A percentile compares a stretch with the other conserved stretches of the same genome.
Evolutionary conservation across 2,888 invertebrate genomes (phyloP).

Genomic region (Gisinianus flammeolus): DNA sequence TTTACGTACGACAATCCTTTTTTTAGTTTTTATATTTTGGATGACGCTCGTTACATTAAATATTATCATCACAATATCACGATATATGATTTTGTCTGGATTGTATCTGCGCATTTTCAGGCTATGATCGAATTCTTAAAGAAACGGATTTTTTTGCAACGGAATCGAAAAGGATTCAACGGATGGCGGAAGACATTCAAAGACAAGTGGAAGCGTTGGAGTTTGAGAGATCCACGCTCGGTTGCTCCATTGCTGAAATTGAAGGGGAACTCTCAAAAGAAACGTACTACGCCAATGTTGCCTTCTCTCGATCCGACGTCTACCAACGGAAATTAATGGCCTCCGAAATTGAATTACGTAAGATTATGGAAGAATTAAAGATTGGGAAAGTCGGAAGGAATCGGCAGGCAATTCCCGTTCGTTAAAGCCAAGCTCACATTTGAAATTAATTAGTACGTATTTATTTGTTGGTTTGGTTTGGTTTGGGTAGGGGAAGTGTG

Average conservation of each 20-base stretch:
- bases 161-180: constrained; percentile 47
- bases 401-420: too few species aligned
- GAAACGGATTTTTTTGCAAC: constrained; percentile 49
- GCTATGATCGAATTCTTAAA: constrained; percentile 37
- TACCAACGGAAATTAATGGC: constrained; percentile 46
- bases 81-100: too few species aligned
- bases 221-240: constrained; percentile 49
- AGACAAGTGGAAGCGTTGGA: constrained; percentile 50
- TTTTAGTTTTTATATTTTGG: too few species aligned
- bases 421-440: too few species aligned
- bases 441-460: too few species aligned
- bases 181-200: constrained; percentile 49
- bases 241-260: constrained; percentile 48
- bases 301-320: constrained; percentile 45
- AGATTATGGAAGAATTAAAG: too few species aligned
- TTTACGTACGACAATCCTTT: constrained; percentile 15
- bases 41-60: too few species aligned
- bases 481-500: too few species aligned
- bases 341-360: constrained; percentile 43
- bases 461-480: too few species aligned
- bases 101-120: background rate
- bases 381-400: too few species aligned
- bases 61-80: too few species aligned
- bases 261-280: constrained; percentile 51
- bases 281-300: constrained; percentile 46